Percentiles rank a stretch among this genome's conserved stretches.
phyloP scores from a whole-genome alignment of 2,888 invertebrate genomes.

The Entomobrya proxima region DNA sequence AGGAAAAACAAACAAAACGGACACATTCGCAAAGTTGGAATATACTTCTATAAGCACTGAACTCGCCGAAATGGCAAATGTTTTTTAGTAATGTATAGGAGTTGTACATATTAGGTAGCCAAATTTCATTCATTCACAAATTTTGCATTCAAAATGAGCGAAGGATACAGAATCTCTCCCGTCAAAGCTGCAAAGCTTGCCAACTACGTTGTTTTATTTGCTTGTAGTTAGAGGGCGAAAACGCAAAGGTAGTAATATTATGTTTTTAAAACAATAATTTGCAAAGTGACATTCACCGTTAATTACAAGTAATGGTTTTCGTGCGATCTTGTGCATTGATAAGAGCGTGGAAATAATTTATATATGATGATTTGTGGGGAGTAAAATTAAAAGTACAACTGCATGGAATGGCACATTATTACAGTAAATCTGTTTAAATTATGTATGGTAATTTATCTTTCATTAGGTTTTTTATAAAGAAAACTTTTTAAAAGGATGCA shows the following conservation, averaged over 20 bases:
- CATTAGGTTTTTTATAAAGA: conserved; percentile 4
- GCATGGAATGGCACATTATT: neutral
- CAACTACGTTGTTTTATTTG: neutral
- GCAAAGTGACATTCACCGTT: conserved; percentile 50
- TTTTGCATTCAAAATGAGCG: too few species aligned
- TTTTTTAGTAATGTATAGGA: too few species aligned
- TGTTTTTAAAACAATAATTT: conserved; percentile 21
- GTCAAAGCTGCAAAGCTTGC: too few species aligned
- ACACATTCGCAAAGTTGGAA: neutral
- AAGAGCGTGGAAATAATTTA: neutral
- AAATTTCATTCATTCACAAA: too few species aligned
- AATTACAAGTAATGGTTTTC: conserved; percentile 44
- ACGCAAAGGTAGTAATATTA: neutral
- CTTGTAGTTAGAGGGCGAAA: neutral
- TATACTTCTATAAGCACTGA: too few species aligned
- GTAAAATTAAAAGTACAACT: neutral
- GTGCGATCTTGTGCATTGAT: conserved; percentile 23
- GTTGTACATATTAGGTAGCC: too few species aligned
- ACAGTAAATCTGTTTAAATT: neutral
- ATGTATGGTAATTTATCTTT: neutral
- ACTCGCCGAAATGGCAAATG: too few species aligned
- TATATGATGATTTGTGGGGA: neutral
- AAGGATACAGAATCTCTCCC: too few species aligned
- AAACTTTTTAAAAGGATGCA: neutral
- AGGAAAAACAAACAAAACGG: neutral